A percentile compares a stretch with the other conserved stretches of the same genome.
phyloP scores from a whole-genome alignment of 2,797 vertebrate genomes.

The Poeciliopsis paucimaculata region DNA sequence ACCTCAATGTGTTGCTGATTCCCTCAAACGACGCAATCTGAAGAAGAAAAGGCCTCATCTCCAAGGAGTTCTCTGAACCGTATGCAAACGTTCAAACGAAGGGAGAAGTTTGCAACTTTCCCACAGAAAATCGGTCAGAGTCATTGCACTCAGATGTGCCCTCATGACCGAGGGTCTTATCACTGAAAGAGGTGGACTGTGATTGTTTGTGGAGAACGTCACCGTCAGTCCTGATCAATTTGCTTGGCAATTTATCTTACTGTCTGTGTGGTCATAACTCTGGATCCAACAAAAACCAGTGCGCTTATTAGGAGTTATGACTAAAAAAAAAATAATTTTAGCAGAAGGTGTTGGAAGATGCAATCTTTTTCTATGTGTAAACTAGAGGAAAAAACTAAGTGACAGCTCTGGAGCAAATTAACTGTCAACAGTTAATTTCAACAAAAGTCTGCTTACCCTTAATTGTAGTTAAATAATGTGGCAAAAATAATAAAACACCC shows the following conservation, averaged over 20 bases:
- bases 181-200: slow-evolving; percentile 17
- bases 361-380: background rate
- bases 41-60: slow-evolving; percentile 24
- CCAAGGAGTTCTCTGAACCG: slow-evolving; percentile 23
- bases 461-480: background rate
- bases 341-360: background rate
- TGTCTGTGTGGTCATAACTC: slow-evolving; percentile 8
- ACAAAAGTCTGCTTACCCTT: background rate
- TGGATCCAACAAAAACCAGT: slow-evolving; percentile 1
- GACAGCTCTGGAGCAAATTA: background rate
- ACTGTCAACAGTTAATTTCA: background rate
- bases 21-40: background rate
- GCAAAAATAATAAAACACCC: slow-evolving; percentile 12
- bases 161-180: slow-evolving; percentile 10
- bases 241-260: background rate
- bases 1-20: slow-evolving; percentile 26
- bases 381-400: background rate
- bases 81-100: slow-evolving; percentile 26
- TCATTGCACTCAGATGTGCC: slow-evolving; percentile 39
- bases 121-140: slow-evolving; percentile 41
- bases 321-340: slow-evolving; percentile 12
- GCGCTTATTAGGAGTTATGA: slow-evolving; percentile 17
- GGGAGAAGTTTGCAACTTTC: slow-evolving; percentile 48
- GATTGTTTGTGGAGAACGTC: slow-evolving; percentile 43
- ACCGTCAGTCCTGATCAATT: slow-evolving; percentile 32